Base-by-base conservation (phyloP, 2,113 vertebrate genomes). In the Barbus barbus region DNA sequence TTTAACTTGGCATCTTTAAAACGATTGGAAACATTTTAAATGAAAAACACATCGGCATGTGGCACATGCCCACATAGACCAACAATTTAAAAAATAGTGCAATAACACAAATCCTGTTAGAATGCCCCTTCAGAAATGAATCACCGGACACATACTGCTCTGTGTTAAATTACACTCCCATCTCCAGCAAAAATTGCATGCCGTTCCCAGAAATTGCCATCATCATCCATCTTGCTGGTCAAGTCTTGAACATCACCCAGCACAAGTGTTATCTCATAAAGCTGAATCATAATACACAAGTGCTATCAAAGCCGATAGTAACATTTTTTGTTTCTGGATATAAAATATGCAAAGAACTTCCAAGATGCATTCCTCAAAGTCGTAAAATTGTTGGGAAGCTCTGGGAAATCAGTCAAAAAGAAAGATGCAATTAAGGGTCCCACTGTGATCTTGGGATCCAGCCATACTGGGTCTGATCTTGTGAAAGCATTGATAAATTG, bases 401-500 rank as follows among this genome's bases (percentile, higher is more conserved):
- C 83, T 85, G 84, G 86, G 84, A 87, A 87, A 82, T 69, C 67
- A 80, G 67, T 83, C 81, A 83, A 85, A 83, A 72, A 79, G 69
- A 86, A 61, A 86, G 74, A 69, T 46, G 74, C 69, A 79, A 76
- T 80, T 83, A 74, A 82, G 48, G 75, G 65, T 83, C 36, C 36
- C 67, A 83, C 76, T 31, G 72, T 53, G 75, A 53, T 77, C 26
- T 44, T 87, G 86, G 81, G 56, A 16, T 60, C n/a, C 36, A 60
- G 81, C 83, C 81, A 46, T 26, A 20, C 74, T 53, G 36, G 61
- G 73, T 9, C 79, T 82, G 74, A 61, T 82, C 78, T 48, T 85
- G 36, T 74, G 56, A 85, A 79, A 80, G 74, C 78, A 69, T 58
- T 76, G 36, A 60, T 53, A 84, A 46, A 82, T 16, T 26, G n/a